Evolutionary conservation across 2,888 invertebrate genomes (phyloP).

Genomic region (Sinotaia quadrata): DNA sequence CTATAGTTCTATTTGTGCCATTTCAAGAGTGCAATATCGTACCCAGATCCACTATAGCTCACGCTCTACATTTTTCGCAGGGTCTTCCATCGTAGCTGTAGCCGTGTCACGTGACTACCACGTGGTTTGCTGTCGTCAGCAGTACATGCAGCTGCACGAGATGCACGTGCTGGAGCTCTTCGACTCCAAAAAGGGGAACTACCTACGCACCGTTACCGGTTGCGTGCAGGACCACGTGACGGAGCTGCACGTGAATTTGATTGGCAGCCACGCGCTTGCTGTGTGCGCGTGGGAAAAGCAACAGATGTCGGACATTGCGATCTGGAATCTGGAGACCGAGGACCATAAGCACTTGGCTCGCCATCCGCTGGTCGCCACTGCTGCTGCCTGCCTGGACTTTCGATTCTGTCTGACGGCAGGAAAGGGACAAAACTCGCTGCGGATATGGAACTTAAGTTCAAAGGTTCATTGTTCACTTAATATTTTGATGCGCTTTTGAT

Average conservation of each 20-base stretch:
- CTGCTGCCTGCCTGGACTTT: conserved; percentile 64
- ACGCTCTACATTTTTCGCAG: too few relatives aligned
- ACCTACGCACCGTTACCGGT: conserved; percentile 64
- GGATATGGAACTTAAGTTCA: conserved; percentile 67
- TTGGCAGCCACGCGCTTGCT: conserved; percentile 66
- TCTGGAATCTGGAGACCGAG: conserved; percentile 71
- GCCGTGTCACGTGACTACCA: conserved; percentile 66
- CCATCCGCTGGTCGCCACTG: conserved; percentile 58
- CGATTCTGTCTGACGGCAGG: conserved; percentile 64
- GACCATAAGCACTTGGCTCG: conserved; percentile 70
- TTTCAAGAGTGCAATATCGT: too few relatives aligned
- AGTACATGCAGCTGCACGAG: conserved; percentile 64
- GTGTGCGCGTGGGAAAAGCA: conserved; percentile 56
- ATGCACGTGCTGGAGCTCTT: conserved; percentile 66
- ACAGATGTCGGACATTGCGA: conserved; percentile 64
- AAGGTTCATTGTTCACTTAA: too few relatives aligned
- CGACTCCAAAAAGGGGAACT: conserved; percentile 60
- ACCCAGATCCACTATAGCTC: too few relatives aligned
- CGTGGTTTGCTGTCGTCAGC: conserved; percentile 63
- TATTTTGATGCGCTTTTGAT: too few relatives aligned
- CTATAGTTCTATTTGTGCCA: too few relatives aligned
- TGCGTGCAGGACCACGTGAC: conserved; percentile 62
- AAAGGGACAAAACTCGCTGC: conserved; percentile 57
- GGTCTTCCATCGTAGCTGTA: conserved; percentile 62
- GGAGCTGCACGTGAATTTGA: conserved; percentile 59